Conservation (phyloP, 2,888 invertebrate genomes). For the Tiliacea citrago region DNA sequence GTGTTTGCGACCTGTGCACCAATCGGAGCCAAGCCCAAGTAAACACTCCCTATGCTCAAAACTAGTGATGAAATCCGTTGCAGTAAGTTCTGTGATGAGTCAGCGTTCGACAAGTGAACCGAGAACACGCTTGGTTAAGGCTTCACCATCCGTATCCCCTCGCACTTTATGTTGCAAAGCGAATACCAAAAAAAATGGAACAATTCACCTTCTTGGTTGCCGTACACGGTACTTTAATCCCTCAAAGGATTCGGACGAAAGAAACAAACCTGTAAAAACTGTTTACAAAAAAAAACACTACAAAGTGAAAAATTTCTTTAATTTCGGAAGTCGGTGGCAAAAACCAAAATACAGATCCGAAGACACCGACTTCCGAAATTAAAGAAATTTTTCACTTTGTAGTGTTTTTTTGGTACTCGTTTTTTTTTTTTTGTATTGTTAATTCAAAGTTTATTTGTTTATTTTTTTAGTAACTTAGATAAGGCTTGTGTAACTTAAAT, state of each 20-base stretch:
- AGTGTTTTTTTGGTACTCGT: too few species aligned
- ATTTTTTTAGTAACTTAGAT: too few species aligned
- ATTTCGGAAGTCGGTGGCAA: too few species aligned
- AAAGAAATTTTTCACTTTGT: too few species aligned
- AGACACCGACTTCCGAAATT: too few species aligned
- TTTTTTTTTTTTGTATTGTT: too few species aligned
- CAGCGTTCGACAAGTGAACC: too few species aligned
- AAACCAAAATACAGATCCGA: too few species aligned
- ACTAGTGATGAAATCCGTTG: neutral
- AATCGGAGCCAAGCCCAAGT: neutral
- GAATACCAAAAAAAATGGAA: neutral
- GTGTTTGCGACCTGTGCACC: neutral
- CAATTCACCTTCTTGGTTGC: neutral
- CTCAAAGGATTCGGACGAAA: neutral
- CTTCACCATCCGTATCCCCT: neutral
- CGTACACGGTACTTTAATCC: neutral
- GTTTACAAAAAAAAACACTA: too few species aligned
- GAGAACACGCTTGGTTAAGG: neutral
- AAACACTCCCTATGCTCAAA: neutral
- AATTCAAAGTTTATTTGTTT: too few species aligned
- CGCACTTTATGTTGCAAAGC: neutral
- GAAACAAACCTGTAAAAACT: neutral
- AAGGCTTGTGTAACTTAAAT: too few species aligned
- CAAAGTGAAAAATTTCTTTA: too few species aligned
- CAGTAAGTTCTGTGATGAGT: constrained; percentile 1